Conservation (phyloP, 2,797 vertebrate species). For the Lacerta agilis region DNA sequence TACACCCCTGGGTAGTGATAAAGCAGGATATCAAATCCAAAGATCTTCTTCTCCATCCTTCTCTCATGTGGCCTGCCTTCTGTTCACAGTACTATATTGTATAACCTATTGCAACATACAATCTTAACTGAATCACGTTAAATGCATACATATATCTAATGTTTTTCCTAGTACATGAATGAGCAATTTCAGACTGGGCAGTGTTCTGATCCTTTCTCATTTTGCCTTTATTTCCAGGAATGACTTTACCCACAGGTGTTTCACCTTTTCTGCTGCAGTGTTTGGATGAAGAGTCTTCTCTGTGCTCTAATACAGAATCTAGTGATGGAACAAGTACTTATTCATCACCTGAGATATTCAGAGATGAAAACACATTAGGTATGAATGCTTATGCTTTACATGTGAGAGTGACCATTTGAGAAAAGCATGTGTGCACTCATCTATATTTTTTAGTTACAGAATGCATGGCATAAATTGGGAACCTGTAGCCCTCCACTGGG, state of each 20-base stretch:
- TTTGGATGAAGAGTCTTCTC: constrained; percentile 66
- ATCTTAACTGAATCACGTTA: not conserved
- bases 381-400: constrained; percentile 40
- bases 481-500: not conserved
- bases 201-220: constrained; percentile 21
- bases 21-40: no score
- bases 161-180: not conserved
- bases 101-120: not conserved
- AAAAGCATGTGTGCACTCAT: not conserved
- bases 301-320: constrained; percentile 12
- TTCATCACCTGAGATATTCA: constrained; percentile 87
- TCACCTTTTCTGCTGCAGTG: constrained; percentile 75
- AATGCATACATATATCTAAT: not conserved
- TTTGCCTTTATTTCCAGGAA: constrained; percentile 64
- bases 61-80: not conserved
- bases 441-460: not conserved
- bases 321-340: constrained; percentile 62
- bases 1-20: no score
- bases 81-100: not conserved
- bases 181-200: not conserved
- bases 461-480: not conserved
- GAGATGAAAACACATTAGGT: constrained; percentile 78
- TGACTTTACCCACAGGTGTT: constrained; percentile 75
- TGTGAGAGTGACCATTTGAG: not conserved
- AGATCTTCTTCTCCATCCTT: not conserved